phyloP scores from a whole-genome alignment of 2,888 invertebrate species.

The Andrena praecox region DNA sequence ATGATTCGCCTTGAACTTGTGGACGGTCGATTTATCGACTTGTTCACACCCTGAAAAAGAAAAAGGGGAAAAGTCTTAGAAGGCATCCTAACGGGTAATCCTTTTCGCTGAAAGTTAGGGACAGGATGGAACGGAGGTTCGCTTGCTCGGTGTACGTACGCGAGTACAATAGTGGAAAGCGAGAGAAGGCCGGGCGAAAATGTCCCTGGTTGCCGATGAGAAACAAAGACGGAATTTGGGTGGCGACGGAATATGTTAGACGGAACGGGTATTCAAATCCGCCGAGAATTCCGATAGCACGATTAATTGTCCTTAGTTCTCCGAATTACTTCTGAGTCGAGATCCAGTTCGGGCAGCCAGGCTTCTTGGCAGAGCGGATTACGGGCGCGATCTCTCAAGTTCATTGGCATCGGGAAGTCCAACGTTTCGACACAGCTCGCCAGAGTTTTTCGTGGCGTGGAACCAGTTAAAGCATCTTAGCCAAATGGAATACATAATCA shows the following conservation, averaged over 20 bases:
- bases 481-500: conserved; percentile 53
- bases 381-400: conserved; percentile 23
- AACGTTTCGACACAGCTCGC: conserved; percentile 35
- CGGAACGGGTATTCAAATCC: conserved; percentile 63
- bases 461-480: conserved; percentile 44
- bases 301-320: conserved; percentile 54
- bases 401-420: conserved; percentile 54
- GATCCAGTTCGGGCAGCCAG: conserved; percentile 33
- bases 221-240: background rate
- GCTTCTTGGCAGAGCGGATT: background rate
- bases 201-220: background rate
- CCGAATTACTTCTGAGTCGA: conserved; percentile 15
- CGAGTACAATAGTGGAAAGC: too few species aligned
- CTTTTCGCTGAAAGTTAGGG: too few species aligned
- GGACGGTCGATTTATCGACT: conserved; percentile 45
- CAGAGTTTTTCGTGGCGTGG: conserved; percentile 21
- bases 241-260: background rate
- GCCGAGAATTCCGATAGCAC: conserved; percentile 15
- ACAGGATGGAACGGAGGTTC: too few species aligned
- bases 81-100: too few species aligned
- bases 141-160: background rate
- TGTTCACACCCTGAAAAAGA: conserved; percentile 26
- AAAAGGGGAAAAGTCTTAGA: too few species aligned
- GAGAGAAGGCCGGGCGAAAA: background rate
- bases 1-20: conserved; percentile 83